Percentiles rank a stretch among this genome's conserved stretches.
phyloP scores from a whole-genome alignment of 37 sponge, comb jelly and placozoan species.

The Ephydatia muelleri region DNA sequence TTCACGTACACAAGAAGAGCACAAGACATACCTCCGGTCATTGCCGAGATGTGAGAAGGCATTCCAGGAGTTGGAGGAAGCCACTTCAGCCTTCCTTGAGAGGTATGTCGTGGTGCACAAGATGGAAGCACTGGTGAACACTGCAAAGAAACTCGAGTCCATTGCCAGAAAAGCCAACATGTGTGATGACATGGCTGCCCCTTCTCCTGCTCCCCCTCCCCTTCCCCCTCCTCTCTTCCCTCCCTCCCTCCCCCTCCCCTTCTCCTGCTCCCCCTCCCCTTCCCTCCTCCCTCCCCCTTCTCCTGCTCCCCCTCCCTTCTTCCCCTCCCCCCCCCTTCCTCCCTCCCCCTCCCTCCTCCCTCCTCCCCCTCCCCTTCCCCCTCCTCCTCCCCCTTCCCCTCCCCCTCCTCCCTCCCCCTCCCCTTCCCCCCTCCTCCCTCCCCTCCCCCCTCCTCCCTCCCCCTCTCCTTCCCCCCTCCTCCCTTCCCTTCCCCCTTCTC shows the following conservation, averaged over 20 bases:
- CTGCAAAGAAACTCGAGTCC: slow-evolving; percentile 30
- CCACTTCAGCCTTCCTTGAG: slow-evolving; percentile 23
- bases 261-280: neutral
- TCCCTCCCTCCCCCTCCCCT: neutral
- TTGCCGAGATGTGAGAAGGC: neutral
- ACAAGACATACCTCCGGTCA: neutral
- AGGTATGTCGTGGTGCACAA: slow-evolving; percentile 50
- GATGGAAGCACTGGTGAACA: slow-evolving; percentile 29
- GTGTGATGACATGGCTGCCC: too few species aligned
- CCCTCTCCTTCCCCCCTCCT: neutral
- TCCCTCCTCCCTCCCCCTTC: neutral
- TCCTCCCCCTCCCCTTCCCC: slow-evolving; percentile 9
- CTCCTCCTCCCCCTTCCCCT: slow-evolving; percentile 5
- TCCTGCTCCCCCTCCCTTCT: slow-evolving; percentile 12
- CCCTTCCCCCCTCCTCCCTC: slow-evolving; percentile 18
- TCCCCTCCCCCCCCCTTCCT: neutral
- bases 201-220: too few species aligned
- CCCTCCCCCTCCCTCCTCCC: slow-evolving; percentile 12
- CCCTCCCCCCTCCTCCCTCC: neutral
- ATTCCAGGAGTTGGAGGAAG: slow-evolving; percentile 10
- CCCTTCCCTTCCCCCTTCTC: neutral
- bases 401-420: slow-evolving; percentile 12
- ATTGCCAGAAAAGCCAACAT: slow-evolving; percentile 28
- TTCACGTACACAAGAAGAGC: neutral
- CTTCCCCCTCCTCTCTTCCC: neutral